Percentiles rank a stretch among this genome's conserved stretches.
Evolutionary conservation across 1,140 invertebrate genomes (phyloP).

Genomic region (Theocolax elegans): DNA sequence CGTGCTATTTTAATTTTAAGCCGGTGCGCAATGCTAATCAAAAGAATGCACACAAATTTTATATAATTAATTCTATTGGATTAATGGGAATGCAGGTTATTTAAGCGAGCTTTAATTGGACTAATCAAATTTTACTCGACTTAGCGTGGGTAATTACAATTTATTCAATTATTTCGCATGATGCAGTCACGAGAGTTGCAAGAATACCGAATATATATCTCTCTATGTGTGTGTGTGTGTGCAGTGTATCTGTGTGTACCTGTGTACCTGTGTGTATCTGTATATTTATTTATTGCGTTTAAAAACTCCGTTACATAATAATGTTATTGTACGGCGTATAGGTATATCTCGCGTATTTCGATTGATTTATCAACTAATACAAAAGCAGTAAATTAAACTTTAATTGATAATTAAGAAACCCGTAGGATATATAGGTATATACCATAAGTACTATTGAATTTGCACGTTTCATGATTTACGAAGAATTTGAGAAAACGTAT

Average conservation of each 20-base stretch:
- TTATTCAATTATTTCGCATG: constrained; percentile 27
- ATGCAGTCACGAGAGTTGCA: neutral
- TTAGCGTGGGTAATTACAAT: neutral
- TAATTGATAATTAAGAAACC: constrained; percentile 23
- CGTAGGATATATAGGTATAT: neutral
- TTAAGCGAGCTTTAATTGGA: constrained; percentile 14
- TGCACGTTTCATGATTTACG: neutral
- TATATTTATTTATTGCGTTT: neutral
- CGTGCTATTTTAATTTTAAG: neutral
- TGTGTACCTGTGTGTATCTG: too few species aligned
- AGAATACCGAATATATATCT: too few species aligned
- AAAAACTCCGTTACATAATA: constrained; percentile 24
- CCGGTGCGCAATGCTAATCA: neutral
- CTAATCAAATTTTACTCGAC: constrained; percentile 29
- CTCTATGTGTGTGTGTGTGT: too few species aligned
- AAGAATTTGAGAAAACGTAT: neutral
- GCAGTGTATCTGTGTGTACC: too few species aligned
- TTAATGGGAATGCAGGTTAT: constrained; percentile 14
- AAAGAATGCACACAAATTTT: constrained; percentile 13
- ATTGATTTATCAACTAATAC: constrained; percentile 34
- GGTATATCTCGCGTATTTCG: constrained; percentile 12
- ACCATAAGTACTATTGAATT: constrained; percentile 9
- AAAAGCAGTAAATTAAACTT: constrained; percentile 28
- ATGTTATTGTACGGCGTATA: constrained; percentile 18
- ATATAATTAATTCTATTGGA: constrained; percentile 12